Percentiles rank a stretch among this genome's conserved stretches.
Evolutionary conservation across 2,797 vertebrate genomes (phyloP).

Genomic region (Anguilla obscura): DNA sequence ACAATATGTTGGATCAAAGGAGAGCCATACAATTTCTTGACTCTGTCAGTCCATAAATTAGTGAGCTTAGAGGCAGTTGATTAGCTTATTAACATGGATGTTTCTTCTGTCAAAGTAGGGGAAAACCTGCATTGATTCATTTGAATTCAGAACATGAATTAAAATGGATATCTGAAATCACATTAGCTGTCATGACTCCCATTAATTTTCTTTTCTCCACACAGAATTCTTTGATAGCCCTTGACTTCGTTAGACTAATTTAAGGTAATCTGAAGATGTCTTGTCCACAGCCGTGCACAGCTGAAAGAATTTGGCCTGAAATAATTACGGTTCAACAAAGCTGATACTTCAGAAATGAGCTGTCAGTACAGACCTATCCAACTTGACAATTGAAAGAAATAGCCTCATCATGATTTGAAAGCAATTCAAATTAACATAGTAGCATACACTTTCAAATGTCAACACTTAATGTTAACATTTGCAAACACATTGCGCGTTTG

Average conservation of each 20-base stretch:
- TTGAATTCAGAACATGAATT: constrained; percentile 2
- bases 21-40: background rate
- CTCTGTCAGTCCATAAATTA: background rate
- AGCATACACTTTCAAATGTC: background rate
- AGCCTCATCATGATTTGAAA: background rate
- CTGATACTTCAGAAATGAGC: background rate
- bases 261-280: background rate
- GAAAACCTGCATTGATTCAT: background rate
- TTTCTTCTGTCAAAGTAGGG: background rate
- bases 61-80: background rate
- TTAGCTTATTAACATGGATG: background rate
- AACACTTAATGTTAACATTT: background rate
- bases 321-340: background rate
- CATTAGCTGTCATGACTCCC: background rate
- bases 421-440: background rate
- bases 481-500: background rate
- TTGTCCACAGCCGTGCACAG: background rate
- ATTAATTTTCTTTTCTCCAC: background rate
- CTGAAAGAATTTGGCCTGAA: constrained; percentile 1
- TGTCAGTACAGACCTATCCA: background rate
- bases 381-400: background rate
- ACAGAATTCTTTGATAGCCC: background rate
- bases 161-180: background rate
- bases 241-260: background rate
- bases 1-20: background rate